These are phyloP conservation scores for Genyomyrus donnyi DNA, from an alignment of 2,113 vertebrate genomes.

Conservation along the genomic window DNA sequence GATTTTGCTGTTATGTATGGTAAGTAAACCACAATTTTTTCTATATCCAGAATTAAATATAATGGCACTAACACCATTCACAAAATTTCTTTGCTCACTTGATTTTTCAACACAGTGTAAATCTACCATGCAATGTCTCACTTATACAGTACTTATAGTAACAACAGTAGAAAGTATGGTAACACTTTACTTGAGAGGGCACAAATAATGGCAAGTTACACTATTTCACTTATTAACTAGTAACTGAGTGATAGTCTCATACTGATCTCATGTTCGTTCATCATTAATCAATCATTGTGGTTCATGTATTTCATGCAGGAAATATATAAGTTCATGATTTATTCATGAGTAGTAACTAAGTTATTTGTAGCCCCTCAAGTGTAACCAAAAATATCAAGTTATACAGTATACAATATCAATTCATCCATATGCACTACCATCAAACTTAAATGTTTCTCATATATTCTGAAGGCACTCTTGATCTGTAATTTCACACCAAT, in stretches of 20 bases:
- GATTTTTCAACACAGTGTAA: neutral
- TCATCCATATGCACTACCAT: neutral
- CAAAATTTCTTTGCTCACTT: neutral
- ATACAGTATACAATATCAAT: neutral
- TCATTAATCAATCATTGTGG: neutral
- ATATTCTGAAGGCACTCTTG: neutral
- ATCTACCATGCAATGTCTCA: neutral
- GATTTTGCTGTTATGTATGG: neutral
- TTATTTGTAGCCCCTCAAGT: neutral
- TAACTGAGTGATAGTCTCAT: neutral
- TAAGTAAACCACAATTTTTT: neutral
- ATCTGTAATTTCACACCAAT: neutral
- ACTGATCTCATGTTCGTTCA: neutral
- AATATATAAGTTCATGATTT: neutral
- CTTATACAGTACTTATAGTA: neutral
- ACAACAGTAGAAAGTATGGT: neutral
- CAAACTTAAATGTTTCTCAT: neutral
- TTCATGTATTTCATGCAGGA: neutral
- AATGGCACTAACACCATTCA: neutral
- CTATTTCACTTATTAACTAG: neutral
- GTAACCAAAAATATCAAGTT: neutral
- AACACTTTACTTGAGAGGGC: neutral
- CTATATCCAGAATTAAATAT: neutral
- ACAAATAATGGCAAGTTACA: neutral
- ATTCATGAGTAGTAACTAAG: neutral